Conservation (phyloP, 2,113 vertebrate species). For the Loxodonta africana region DNA sequence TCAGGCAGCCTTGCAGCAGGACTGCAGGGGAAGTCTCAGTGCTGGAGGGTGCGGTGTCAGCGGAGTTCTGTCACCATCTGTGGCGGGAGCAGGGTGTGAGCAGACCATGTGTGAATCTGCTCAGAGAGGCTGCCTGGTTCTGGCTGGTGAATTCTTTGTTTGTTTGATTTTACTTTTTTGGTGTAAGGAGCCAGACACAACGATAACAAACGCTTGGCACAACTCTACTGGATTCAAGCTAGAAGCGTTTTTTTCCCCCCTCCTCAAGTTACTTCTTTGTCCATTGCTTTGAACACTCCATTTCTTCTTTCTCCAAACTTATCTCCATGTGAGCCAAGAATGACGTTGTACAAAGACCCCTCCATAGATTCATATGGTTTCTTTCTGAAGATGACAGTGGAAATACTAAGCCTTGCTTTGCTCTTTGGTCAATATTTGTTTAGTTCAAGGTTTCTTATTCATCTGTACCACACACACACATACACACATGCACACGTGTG, state of each 20-base stretch:
- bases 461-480: not conserved
- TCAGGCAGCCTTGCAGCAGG: slow-evolving; percentile 21
- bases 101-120: slow-evolving; percentile 58
- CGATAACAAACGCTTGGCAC: slow-evolving; percentile 31
- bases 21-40: slow-evolving; percentile 15
- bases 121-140: slow-evolving; percentile 66
- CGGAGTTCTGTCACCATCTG: slow-evolving; percentile 74
- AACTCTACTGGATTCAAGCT: not conserved
- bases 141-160: slow-evolving; percentile 75
- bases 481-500: not conserved
- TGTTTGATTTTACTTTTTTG: slow-evolving; percentile 70
- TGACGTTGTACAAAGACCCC: not conserved
- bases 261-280: not conserved
- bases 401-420: not conserved
- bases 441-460: not conserved
- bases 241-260: not conserved
- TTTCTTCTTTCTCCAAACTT: not conserved
- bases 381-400: not conserved
- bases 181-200: slow-evolving; percentile 67
- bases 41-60: slow-evolving; percentile 42
- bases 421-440: not conserved
- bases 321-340: not conserved
- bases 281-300: not conserved
- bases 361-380: not conserved
- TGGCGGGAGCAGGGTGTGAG: slow-evolving; percentile 23